Base-by-base conservation (phyloP, 2,797 vertebrate genomes). In the Danio albolineatus region DNA sequence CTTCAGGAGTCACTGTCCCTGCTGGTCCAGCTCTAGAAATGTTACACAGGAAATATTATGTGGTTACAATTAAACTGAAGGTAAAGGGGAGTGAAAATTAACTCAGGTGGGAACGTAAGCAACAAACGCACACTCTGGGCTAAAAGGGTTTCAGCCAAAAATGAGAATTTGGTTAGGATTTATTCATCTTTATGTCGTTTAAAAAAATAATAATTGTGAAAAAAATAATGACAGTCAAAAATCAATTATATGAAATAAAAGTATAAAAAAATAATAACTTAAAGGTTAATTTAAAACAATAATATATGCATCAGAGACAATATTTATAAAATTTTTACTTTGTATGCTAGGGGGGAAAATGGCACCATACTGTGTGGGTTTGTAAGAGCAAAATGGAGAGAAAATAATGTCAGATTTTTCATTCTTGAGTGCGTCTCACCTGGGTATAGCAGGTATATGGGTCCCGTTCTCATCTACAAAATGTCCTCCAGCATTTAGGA, bases 401-500 rank as follows among this genome's bases (percentile, higher is more conserved):
- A 19, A 59, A 73, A 46, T 4, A 21, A 44, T 10, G 56, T 19
- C 10, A 38, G 41, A 46, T 43, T 28, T 16, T 10, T 16, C 1
- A 43, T 43, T 16, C 7, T 8, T 59, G 61, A 7, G 44, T 72
- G 43, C 38, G n/a, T 41, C 39, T 77, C 87, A 99, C 97, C 97
- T 95, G 78, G 96, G 97, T 77, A 99, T 99, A 81, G 96, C 97
- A 0, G 98, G 97, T 78, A 98, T 92, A 0, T 93, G 94, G 0
- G 93, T 95, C 72, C 97, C 95, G 0, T 98, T 99, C 87, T 97
- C 98, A 0, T 99, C 98, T 16, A 97, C 94, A 0, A 99, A 99
- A 89, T 97, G 95, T 0, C 96, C 98, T 0, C 97, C 97, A 0
- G 97, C 96, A 14, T 96, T 99, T 84, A 99, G 96, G 78, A 98